Conservation (phyloP, 2,888 invertebrate species). For the Abrostola tripartita region DNA sequence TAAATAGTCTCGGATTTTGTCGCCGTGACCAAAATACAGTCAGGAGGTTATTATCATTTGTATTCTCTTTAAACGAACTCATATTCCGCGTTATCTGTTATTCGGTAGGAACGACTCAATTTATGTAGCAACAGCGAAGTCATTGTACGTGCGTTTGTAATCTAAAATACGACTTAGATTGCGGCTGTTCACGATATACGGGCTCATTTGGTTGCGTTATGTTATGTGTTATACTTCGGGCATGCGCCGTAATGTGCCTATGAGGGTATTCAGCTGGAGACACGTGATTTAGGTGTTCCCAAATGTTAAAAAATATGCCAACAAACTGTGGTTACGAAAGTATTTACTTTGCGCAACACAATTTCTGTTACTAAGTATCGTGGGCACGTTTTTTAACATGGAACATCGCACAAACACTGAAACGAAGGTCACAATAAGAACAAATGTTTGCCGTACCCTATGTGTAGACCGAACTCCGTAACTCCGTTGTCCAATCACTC, state of each 20-base stretch:
- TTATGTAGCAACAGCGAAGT: constrained; percentile 26
- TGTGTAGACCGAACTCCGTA: too few species aligned
- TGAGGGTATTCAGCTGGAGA: not conserved
- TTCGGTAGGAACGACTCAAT: constrained; percentile 9
- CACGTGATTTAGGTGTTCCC: not conserved
- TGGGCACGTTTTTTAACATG: too few species aligned
- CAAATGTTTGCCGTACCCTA: too few species aligned
- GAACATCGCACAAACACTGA: too few species aligned
- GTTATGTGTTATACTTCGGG: constrained; percentile 26
- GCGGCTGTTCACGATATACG: constrained; percentile 32
- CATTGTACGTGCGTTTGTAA: constrained; percentile 20
- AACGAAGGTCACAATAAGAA: too few species aligned
- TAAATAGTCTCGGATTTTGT: too few species aligned
- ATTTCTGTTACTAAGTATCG: too few species aligned
- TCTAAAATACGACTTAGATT: constrained; percentile 41
- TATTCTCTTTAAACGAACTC: not conserved
- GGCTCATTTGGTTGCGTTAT: constrained; percentile 28
- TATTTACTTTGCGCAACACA: too few species aligned
- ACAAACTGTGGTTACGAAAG: too few species aligned
- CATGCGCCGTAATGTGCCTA: constrained; percentile 13
- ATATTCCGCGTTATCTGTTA: constrained; percentile 5
- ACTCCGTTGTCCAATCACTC: too few species aligned
- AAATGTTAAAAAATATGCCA: too few species aligned
- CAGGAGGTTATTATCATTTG: not conserved
- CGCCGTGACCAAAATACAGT: too few species aligned